Evolutionary conservation across 2,888 invertebrate species (phyloP), one percentile per base, ranked within the genome.

Genomic region (Drosophila anomalata): DNA sequence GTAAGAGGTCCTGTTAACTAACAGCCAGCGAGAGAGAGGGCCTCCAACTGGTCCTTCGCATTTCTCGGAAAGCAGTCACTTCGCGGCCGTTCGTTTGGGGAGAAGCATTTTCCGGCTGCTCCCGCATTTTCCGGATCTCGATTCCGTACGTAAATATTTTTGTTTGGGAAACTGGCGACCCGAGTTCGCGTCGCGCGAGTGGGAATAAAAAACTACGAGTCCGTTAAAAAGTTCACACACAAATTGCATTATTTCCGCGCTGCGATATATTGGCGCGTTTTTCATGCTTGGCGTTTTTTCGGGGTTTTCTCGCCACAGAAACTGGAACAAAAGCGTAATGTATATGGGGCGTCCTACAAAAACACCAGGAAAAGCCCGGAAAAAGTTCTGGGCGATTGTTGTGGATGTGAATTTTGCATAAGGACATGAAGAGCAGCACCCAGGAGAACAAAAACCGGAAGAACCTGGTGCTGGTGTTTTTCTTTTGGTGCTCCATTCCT

Each of bases 201-300:
- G 57, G 60, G 54, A 11, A 24, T 58, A 62, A 70, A 69, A 59
- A 63, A 60, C 61, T 53, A 59, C 58, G 79, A 78, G 75, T 83
- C 76, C 78, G 80, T 79, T 78, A 75, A 82, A 85, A 86, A 82
- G 86, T 86, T 79, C 78, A 79, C 77, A 82, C 80, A 85, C 86
- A 82, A 85, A 82, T 82, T 85, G 82, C 86, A 82, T 85, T 83
- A 82, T 79, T 63, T 85, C 61, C 76, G 73, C 52, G 56, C 60
- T 66, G 57, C 74, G 62, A 76, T 79, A 85, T 78, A 86, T 85
- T 82, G 78, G 78, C 81, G 80, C 77, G 79, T 53, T 71, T 78
- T 81, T 77, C 59, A 69, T 68, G 46, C 26, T 56, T 62, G 47
- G 39, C 46, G 20, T 14, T 44, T 51, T 39, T 63, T 59, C 54